Base-by-base conservation (phyloP, 2,888 invertebrate species). In the Agrotis exclamationis region DNA sequence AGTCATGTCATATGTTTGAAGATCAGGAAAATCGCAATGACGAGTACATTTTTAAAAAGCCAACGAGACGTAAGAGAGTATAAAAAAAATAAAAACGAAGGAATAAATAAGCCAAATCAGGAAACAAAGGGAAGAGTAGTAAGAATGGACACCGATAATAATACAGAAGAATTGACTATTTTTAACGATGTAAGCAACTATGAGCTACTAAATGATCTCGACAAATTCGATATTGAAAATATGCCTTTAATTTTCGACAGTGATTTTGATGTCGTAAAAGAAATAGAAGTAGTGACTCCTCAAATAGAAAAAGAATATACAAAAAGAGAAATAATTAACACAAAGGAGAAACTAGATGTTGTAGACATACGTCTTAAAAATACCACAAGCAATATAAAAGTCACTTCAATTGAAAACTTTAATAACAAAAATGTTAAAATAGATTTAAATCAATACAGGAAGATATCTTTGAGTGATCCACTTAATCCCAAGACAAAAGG, bases 51-150 rank as follows among this genome's bases (percentile, higher is more conserved):
- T 65, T 65, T 65, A 57, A 57, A 65, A 57, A 65, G 57, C 57
- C 65, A 65, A 48, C 48, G 57, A 57, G 48, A 57, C 65, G n/a
- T 65, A 57, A 65, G 57, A 48, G 65, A 11, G 65, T 48, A 65
- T 65, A 65, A 57, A 57, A 65, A 64, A 65, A 65, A 28, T 28
- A 57, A 65, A 65, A 65, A 65, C 57, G 65, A 65, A 57, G 65
- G 65, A 57, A 65, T 65, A 57, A 65, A 65, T 65, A 65, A 65
- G 65, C 57, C 57, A 57, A 65, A 65, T 65, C 65, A 65, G 65
- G 65, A 65, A 65, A 65, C 65, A 65, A 65, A 65, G 65, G 65
- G 57, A 65, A 65, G 9, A 65, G 65, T 57, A 65, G 48, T 65
- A 64, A 64, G 64, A 56, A 64, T 64, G 64, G 64, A 64, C 64